A percentile compares a stretch with the other conserved stretches of the same genome.
These are phyloP conservation scores for Pentamera pediparva DNA, from an alignment of 53 echinoderm and acorn worm species.

Conservation along the genomic window DNA sequence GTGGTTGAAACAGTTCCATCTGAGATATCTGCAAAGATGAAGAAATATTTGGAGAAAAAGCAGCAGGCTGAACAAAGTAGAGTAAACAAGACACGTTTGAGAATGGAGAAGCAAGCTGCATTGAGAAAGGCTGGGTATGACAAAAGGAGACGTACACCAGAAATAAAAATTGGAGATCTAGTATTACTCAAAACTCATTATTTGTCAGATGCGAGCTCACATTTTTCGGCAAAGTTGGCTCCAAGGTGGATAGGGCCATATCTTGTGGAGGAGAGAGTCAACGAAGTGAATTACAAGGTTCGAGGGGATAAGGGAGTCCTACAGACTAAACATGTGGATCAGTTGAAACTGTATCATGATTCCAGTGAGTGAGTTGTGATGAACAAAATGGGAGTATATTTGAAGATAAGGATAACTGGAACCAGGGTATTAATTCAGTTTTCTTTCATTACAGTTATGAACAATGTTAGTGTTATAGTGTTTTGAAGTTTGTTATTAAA, in stretches of 20 bases:
- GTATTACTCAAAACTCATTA: conserved; percentile 39
- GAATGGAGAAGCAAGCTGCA: not conserved
- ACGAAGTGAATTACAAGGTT: not conserved
- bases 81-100: not conserved
- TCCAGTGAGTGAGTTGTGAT: not conserved
- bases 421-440: no score
- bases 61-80: not conserved
- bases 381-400: no score
- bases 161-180: conserved; percentile 7
- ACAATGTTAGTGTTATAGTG: no score
- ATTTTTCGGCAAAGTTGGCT: conserved; percentile 46
- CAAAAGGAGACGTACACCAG: conserved; percentile 3
- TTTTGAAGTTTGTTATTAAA: no score
- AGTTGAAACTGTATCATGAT: not conserved
- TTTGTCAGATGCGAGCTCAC: conserved; percentile 31
- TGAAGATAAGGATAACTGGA: no score
- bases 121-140: conserved; percentile 35
- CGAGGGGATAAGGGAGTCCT: not conserved
- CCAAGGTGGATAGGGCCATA: conserved; percentile 31
- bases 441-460: no score
- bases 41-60: conserved; percentile 13
- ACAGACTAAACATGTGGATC: not conserved
- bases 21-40: not conserved
- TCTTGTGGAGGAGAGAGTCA: not conserved
- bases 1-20: not conserved